These are phyloP conservation scores for Spodoptera picta DNA, from an alignment of 2,888 invertebrate genomes.

Conservation along the genomic window DNA sequence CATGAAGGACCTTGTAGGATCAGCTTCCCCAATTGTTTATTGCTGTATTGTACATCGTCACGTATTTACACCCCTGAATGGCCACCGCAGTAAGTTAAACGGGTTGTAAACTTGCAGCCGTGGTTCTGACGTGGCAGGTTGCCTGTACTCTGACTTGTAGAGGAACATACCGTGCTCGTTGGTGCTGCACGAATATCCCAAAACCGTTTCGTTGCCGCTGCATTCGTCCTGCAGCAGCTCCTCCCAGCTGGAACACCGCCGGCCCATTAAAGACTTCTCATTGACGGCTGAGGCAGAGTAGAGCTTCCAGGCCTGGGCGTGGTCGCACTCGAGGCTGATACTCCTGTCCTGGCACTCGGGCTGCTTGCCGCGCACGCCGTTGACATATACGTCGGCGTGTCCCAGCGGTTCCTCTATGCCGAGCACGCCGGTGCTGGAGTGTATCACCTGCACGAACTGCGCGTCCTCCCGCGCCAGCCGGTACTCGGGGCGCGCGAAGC, in stretches of 20 bases:
- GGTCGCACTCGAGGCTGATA: slow-evolving; percentile 78
- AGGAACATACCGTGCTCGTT: slow-evolving; percentile 70
- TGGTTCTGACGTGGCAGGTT: slow-evolving; percentile 1
- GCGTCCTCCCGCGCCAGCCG: slow-evolving; percentile 73
- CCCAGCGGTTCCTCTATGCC: slow-evolving; percentile 77
- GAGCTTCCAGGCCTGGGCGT: slow-evolving; percentile 77
- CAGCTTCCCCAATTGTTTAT: neutral
- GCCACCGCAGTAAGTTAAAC: slow-evolving; percentile 60
- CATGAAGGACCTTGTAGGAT: neutral
- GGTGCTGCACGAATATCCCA: slow-evolving; percentile 71
- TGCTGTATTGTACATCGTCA: neutral
- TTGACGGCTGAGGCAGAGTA: slow-evolving; percentile 71
- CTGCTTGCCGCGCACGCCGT: slow-evolving; percentile 75
- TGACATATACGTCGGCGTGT: slow-evolving; percentile 80
- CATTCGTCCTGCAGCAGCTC: slow-evolving; percentile 68
- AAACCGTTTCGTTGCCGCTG: slow-evolving; percentile 63
- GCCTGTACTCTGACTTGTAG: slow-evolving; percentile 64
- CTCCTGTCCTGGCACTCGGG: slow-evolving; percentile 73
- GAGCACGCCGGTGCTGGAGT: slow-evolving; percentile 78
- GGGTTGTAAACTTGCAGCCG: slow-evolving; percentile 65
- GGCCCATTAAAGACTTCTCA: slow-evolving; percentile 62
- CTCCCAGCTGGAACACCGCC: slow-evolving; percentile 68
- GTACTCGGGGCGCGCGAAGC: slow-evolving; percentile 69
- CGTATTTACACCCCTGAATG: slow-evolving; percentile 4
- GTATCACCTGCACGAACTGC: slow-evolving; percentile 78